Conservation (phyloP, 2,888 invertebrate genomes). For the Noctua janthina region DNA sequence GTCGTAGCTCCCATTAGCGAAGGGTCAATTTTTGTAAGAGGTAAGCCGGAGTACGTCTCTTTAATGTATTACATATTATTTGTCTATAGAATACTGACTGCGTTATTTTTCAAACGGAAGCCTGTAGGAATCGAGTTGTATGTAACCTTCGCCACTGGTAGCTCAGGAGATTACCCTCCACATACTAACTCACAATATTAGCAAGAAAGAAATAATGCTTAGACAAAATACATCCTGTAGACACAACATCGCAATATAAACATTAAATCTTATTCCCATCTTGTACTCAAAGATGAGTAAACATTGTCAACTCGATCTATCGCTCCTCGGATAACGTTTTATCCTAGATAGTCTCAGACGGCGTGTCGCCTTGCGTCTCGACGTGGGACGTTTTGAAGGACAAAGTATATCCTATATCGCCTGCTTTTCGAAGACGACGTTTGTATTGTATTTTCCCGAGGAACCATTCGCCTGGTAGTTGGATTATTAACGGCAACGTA, state of each 20-base stretch:
- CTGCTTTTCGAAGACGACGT: not conserved
- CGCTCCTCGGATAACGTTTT: not conserved
- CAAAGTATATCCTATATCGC: not conserved
- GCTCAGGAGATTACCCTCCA: not conserved
- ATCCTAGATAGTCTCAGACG: constrained; percentile 17
- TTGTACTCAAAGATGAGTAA: not conserved
- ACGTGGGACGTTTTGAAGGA: not conserved
- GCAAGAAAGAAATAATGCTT: not conserved
- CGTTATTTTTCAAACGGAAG: too few species aligned
- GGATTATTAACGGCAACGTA: not conserved
- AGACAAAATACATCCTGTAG: not conserved
- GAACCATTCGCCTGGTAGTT: not conserved
- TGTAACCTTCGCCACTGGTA: too few species aligned
- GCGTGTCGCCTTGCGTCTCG: constrained; percentile 1
- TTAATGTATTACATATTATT: too few species aligned
- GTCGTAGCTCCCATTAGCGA: too few species aligned
- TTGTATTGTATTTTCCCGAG: not conserved
- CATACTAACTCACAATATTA: too few species aligned
- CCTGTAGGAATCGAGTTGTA: too few species aligned
- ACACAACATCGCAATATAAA: not conserved
- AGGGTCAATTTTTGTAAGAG: too few species aligned
- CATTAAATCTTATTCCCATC: not conserved
- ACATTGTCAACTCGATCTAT: constrained; percentile 10
- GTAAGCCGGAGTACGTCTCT: too few species aligned
- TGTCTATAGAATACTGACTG: too few species aligned